A percentile compares a stretch with the other conserved stretches of the same genome.
phyloP scores from a whole-genome alignment of 2,113 vertebrate genomes.

The Eclectus roratus region DNA sequence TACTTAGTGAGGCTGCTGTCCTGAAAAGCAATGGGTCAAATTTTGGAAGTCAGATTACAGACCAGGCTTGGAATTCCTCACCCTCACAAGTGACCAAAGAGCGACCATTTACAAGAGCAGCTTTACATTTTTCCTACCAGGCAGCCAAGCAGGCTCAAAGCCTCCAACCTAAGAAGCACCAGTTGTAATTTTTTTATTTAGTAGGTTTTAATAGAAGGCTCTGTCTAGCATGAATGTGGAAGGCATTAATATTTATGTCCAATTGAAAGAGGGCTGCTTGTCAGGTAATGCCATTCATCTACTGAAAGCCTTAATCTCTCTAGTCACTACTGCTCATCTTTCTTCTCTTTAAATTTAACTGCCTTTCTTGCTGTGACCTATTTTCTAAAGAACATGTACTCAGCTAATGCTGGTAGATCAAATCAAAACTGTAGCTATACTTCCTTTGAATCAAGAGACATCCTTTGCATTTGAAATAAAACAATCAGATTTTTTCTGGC shows the following conservation, averaged over 20 bases:
- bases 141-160: not conserved
- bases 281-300: not conserved
- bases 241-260: constrained; percentile 41
- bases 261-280: not conserved
- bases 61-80: not conserved
- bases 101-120: not conserved
- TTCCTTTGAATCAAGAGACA: not conserved
- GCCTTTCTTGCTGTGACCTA: constrained; percentile 38
- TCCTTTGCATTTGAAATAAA: not conserved
- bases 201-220: not conserved
- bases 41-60: not conserved
- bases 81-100: not conserved
- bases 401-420: not conserved
- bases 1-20: not conserved
- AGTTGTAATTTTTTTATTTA: not conserved
- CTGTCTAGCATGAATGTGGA: not conserved
- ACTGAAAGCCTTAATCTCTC: not conserved
- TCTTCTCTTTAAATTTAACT: not conserved
- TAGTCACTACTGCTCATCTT: not conserved
- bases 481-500: not conserved
- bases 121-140: not conserved
- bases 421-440: not conserved
- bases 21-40: not conserved
- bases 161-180: not conserved
- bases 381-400: constrained; percentile 16